Conservation (phyloP, 1,140 invertebrate species). For the Teleogryllus occipitalis region DNA sequence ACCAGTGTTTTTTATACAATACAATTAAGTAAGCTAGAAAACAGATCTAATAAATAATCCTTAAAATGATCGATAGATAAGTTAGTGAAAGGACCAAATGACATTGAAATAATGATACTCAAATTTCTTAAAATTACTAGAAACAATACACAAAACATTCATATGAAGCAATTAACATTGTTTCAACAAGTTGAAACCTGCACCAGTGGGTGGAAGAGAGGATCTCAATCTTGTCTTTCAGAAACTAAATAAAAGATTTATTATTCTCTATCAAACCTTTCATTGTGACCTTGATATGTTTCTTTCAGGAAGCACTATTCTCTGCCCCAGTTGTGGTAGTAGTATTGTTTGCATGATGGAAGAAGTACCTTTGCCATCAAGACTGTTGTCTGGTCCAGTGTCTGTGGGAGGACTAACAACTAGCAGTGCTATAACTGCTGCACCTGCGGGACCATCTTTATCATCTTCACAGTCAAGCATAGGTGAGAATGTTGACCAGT, state of each 20-base stretch:
- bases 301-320: slow-evolving; percentile 4
- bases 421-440: neutral
- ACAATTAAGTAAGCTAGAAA: no score
- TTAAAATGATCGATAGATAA: no score
- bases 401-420: no score
- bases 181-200: neutral
- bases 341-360: slow-evolving; percentile 44
- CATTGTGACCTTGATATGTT: neutral
- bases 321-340: slow-evolving; percentile 50
- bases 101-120: no score
- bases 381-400: neutral
- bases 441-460: neutral
- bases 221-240: neutral
- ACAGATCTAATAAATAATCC: no score
- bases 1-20: no score
- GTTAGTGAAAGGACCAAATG: no score
- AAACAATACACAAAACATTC: no score
- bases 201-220: neutral
- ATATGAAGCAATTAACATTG: no score
- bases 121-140: no score
- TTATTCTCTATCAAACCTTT: neutral
- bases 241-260: no score
- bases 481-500: slow-evolving; percentile 21
- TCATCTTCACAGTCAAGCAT: slow-evolving; percentile 33
- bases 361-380: slow-evolving; percentile 22